Conservation (phyloP, 2,888 invertebrate genomes). For the Agriopis leucophaearia region DNA sequence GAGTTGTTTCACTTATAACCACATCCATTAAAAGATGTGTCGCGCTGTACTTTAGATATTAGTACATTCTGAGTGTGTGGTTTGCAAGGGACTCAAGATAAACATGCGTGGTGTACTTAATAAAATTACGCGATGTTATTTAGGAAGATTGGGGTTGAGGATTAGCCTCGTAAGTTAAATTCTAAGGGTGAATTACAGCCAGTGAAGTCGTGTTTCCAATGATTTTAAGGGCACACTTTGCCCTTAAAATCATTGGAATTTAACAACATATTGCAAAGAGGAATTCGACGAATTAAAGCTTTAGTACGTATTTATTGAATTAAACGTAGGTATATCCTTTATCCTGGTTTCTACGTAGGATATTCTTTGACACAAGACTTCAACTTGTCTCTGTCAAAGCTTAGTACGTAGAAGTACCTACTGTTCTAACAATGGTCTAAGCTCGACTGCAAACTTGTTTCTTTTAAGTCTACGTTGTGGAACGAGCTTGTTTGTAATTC, state of each 20-base stretch:
- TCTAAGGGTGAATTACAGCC: constrained; percentile 25
- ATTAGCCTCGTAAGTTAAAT: constrained; percentile 33
- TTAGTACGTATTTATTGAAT: too few relatives aligned
- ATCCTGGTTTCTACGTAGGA: neutral
- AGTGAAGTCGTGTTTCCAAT: constrained; percentile 18
- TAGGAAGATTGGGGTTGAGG: constrained; percentile 24
- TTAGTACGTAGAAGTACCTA: neutral
- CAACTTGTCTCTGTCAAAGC: constrained; percentile 10
- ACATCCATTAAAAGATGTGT: neutral
- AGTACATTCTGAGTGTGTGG: constrained; percentile 29
- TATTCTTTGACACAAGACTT: neutral
- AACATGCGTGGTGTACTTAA: constrained; percentile 33
- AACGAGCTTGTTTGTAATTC: constrained; percentile 31
- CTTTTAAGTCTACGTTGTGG: constrained; percentile 13
- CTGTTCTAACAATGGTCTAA: constrained; percentile 13
- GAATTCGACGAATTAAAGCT: neutral
- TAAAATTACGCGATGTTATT: constrained; percentile 35
- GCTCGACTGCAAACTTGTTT: constrained; percentile 14
- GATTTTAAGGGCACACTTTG: constrained; percentile 12
- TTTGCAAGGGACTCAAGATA: constrained; percentile 38
- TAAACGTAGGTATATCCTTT: too few relatives aligned
- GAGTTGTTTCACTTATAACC: neutral
- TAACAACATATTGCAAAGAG: too few relatives aligned
- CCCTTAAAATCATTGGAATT: too few relatives aligned
- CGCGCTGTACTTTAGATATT: neutral